phyloP scores from a whole-genome alignment of 2,888 invertebrate species.

The Drosophila algonquin region DNA sequence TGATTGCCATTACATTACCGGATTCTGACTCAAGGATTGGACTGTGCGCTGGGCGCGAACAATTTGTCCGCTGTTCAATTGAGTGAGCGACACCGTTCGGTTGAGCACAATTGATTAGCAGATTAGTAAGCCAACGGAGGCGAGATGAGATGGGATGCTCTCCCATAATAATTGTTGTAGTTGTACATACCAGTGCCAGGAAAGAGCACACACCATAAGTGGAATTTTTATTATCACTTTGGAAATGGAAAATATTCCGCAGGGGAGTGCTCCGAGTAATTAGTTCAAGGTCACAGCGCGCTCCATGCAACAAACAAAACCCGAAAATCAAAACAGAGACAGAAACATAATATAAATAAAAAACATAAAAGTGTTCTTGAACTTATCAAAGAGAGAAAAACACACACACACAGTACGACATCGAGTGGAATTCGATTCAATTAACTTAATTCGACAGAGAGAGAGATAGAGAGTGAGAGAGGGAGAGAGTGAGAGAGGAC shows the following conservation, averaged over 20 bases:
- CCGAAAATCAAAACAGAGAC: conserved; percentile 13
- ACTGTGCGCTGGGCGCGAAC: conserved; percentile 49
- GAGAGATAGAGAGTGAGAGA: too few species aligned
- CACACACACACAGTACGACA: conserved; percentile 9
- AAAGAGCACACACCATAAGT: conserved; percentile 53
- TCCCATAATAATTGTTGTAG: conserved; percentile 24
- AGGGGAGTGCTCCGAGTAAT: conserved; percentile 22
- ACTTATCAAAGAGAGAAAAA: conserved; percentile 6
- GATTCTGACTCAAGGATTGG: conserved; percentile 69
- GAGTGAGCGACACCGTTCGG: conserved; percentile 55
- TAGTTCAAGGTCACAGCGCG: conserved; percentile 66
- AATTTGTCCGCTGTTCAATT: conserved; percentile 47
- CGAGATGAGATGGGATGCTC: conserved; percentile 30
- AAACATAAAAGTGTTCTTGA: conserved; percentile 32
- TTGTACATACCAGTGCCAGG: conserved; percentile 16
- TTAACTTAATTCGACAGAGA: conserved; percentile 22
- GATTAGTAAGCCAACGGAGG: conserved; percentile 56
- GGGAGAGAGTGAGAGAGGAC: neutral
- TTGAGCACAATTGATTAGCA: conserved; percentile 70
- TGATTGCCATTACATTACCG: conserved; percentile 31
- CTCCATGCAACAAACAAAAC: conserved; percentile 30
- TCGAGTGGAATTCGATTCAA: conserved; percentile 30
- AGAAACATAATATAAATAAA: conserved; percentile 18
- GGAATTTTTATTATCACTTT: conserved; percentile 61
- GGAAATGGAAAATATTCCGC: conserved; percentile 37